Evolutionary conservation across 2,113 vertebrate species (phyloP).

Genomic region (Tyto alba): DNA sequence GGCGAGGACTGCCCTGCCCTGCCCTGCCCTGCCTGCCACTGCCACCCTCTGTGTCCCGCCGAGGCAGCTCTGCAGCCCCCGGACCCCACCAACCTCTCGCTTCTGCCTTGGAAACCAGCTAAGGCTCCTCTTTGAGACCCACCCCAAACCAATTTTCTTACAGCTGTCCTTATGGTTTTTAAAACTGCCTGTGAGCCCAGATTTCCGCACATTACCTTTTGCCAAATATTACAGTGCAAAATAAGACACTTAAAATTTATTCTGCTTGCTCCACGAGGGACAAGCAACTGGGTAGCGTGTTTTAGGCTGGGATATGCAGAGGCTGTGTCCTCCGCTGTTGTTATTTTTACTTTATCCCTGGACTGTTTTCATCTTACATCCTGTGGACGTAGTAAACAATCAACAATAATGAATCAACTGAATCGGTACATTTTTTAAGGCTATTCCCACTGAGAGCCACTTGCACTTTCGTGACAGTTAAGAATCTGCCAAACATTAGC

Average conservation of each 20-base stretch:
- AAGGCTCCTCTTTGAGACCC: background rate
- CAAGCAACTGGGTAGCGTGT: background rate
- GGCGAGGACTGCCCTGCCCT: background rate
- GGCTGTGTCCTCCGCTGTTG: background rate
- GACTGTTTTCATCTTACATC: slow-evolving; percentile 41
- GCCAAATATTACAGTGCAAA: slow-evolving; percentile 8
- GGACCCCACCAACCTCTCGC: background rate
- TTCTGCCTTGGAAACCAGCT: background rate
- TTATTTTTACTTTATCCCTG: slow-evolving; percentile 49
- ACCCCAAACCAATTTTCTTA: background rate
- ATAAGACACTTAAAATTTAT: background rate
- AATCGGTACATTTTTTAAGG: slow-evolving; percentile 63
- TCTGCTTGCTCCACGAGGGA: background rate
- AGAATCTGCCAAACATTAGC: slow-evolving; percentile 61
- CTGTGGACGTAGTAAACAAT: slow-evolving; percentile 56
- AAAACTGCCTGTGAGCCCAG: background rate
- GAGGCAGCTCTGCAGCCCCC: background rate
- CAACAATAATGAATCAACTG: slow-evolving; percentile 65
- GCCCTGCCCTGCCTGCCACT: too few species aligned
- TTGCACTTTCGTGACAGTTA: slow-evolving; percentile 63
- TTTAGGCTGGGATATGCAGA: background rate
- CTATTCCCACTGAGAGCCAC: slow-evolving; percentile 57
- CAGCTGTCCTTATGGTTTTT: background rate
- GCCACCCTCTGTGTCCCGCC: background rate
- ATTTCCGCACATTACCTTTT: background rate